Percentiles rank a stretch among this genome's conserved stretches.
These are phyloP conservation scores for Apamea epomidion DNA, from an alignment of 2,888 invertebrate genomes.

Conservation along the genomic window DNA sequence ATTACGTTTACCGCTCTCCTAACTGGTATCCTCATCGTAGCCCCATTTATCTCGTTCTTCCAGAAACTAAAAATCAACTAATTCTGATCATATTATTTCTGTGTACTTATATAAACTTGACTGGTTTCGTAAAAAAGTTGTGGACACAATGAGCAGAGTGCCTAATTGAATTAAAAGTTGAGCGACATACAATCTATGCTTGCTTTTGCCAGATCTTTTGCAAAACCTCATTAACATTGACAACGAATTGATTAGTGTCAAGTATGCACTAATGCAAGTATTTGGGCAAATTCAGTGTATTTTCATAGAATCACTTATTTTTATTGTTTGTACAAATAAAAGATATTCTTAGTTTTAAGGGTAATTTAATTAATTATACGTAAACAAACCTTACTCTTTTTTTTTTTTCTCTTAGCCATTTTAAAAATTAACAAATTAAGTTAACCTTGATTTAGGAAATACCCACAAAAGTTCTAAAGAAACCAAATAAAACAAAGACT, in stretches of 20 bases:
- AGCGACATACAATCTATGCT: neutral
- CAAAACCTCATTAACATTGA: neutral
- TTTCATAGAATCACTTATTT: conserved; percentile 11
- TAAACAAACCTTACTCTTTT: neutral
- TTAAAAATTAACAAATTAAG: neutral
- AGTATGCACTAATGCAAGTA: neutral
- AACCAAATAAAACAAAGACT: conserved; percentile 41
- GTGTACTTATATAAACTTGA: neutral
- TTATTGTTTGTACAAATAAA: conserved; percentile 38
- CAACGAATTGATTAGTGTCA: conserved; percentile 6
- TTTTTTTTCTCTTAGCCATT: neutral
- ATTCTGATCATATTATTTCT: neutral
- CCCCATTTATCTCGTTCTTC: conserved; percentile 74
- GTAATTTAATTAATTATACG: conserved; percentile 24
- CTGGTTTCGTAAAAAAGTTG: neutral
- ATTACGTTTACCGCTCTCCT: conserved; percentile 72
- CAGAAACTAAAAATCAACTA: conserved; percentile 61
- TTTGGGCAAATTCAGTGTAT: conserved; percentile 5
- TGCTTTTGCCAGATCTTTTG: conserved; percentile 3
- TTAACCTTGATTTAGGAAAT: neutral
- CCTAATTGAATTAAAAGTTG: conserved; percentile 6
- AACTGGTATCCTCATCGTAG: conserved; percentile 73
- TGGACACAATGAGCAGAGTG: conserved; percentile 12
- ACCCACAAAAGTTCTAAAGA: conserved; percentile 2
- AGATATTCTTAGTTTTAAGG: conserved; percentile 33